Base-by-base conservation (phyloP, 2,888 invertebrate genomes). In the Corbicula japonica region DNA sequence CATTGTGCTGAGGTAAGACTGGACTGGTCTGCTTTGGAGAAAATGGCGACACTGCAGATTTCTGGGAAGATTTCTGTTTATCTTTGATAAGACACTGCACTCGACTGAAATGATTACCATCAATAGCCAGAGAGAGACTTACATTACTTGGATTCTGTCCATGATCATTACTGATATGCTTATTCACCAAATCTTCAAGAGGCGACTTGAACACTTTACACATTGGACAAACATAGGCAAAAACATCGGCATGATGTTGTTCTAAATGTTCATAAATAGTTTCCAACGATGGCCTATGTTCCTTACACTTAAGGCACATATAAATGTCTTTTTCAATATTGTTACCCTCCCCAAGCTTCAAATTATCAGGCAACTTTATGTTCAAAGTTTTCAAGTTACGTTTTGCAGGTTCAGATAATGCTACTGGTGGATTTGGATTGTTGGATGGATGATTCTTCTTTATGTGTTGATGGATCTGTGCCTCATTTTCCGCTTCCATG, bases 321-420 rank as follows among this genome's bases (percentile, higher is more conserved):
- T 89, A 90, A 60, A 91, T 88, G 62, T 91, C 90, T 38, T 87
- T 87, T 68, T 91, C 91, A 46, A 90, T 79, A 32, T 84, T 78
- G 26, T 81, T 82, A 48, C 81, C 80, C 30, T 87, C 88, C 44
- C 85, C 84, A 1, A 86, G 79, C 58, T 87, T 85, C 8, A 72
- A 58, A 28, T 80, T 80, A 12, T 88, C 88, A 8, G 84, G 84
- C 30, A 88, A 73, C 6, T 79, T 69, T 23, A 90, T 87, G 52
- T 88, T 84, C 8, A 91, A 71, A 48, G 87, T 87, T 72, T 82
- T 73, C 30, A 86, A 83, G 69, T 89, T 87, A 41, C 86, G 80
- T 65, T 90, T 90, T 1, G 89, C 90, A 38, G 84, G 82, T 69
- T 89, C 88, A 0, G 91, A 91, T 15, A 91, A 63, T n/a, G 89